These are phyloP conservation scores for Amphipoea lucens DNA, from an alignment of 2,888 invertebrate genomes.

Conservation along the genomic window DNA sequence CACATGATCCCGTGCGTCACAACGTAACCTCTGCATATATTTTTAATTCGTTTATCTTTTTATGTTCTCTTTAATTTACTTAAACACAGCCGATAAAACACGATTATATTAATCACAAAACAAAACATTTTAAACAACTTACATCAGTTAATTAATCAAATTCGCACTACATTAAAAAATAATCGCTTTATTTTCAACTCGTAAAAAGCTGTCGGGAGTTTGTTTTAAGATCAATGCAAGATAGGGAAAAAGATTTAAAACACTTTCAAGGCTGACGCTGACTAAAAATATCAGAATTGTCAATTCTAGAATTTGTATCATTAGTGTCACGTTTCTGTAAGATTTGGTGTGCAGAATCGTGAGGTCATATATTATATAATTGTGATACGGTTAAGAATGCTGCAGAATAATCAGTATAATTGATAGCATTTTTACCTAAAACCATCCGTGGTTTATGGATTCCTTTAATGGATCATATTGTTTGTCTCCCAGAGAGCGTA, in stretches of 20 bases:
- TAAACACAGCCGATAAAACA: conserved; percentile 46
- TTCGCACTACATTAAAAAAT: conserved; percentile 51
- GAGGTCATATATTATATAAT: conserved; percentile 29
- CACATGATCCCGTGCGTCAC: conserved; percentile 51
- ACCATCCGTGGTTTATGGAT: neutral
- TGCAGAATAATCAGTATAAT: neutral
- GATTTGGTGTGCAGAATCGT: conserved; percentile 12
- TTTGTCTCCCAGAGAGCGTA: neutral
- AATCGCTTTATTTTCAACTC: conserved; percentile 41
- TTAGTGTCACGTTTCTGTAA: conserved; percentile 1
- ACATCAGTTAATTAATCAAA: conserved; percentile 63
- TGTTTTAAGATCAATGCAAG: conserved; percentile 35
- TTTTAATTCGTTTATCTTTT: conserved; percentile 48
- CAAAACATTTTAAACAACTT: conserved; percentile 56
- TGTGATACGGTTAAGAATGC: neutral
- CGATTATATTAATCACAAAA: conserved; percentile 46
- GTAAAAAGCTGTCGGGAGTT: conserved; percentile 29
- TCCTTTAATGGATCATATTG: neutral
- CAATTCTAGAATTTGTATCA: conserved; percentile 12
- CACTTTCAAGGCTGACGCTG: conserved; percentile 15
- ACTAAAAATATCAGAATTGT: neutral
- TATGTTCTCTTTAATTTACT: conserved; percentile 56
- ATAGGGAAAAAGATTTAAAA: conserved; percentile 43
- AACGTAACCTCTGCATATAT: conserved; percentile 57
- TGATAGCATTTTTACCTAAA: neutral